Base-by-base conservation (phyloP, 1,140 invertebrate species). In the Drosophila erecta region DNA sequence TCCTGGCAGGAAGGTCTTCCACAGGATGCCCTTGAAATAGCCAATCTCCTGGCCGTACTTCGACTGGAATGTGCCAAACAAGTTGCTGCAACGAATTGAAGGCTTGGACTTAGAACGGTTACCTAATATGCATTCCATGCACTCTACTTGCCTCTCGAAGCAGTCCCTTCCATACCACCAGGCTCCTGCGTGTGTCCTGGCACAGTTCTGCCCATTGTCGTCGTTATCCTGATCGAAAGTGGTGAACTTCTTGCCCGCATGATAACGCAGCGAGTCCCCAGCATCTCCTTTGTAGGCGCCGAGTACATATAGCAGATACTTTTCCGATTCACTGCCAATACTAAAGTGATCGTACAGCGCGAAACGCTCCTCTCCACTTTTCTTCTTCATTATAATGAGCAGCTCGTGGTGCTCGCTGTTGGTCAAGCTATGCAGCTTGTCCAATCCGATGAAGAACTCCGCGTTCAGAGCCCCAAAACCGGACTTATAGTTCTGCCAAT, bases 171-270 rank as follows among this genome's bases (percentile, higher is more conserved):
- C 94, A 74, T 95, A 95, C 95, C 95, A 95, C 93, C 95, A 95
- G 11, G 94, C 95, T 2, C 94, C 94, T 2, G 92, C 91, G 47
- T 95, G 95, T 22, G 94, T 93, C 17, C 93, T 79, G 0, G 95
- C 95, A 90, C 96, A 97, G 50, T 95, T 94, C 53, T 95, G 95
- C 30, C 93, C 93, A 90, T 94, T 95, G 14, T 93, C 93, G 73
- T 97, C 96, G 78, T 96, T 95, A 84, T 97, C 96, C 27, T 93
- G 90, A 62, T 97, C 96, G 10, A 91, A 92, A 0, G 96, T 96
- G 38, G 95, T 96, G 91, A 96, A 97, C 80, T 94, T 94, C 79
- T 95, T 94, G 3, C 94, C 95, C 47, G 95, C 94, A 80, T 96
- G 96, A 37, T 95, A 95, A 12, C 93, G 92, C 53, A 96, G 81